Conservation (phyloP, 2,888 invertebrate species). For the Noctua fimbriata region DNA sequence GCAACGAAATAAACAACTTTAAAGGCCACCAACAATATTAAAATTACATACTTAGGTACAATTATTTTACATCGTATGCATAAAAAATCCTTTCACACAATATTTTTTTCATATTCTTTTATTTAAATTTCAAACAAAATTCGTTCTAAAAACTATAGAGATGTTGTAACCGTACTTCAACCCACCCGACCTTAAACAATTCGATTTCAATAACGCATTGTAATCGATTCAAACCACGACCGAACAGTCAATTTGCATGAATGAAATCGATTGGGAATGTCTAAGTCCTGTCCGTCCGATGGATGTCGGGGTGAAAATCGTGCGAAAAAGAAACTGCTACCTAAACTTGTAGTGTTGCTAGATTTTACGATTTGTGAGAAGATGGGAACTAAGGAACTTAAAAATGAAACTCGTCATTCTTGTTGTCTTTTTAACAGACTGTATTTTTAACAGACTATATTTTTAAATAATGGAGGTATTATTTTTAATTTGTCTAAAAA, state of each 20-base stretch:
- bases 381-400: neutral
- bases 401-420: neutral
- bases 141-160: conserved; percentile 24
- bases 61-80: neutral
- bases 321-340: conserved; percentile 53
- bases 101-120: conserved; percentile 4
- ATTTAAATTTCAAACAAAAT: conserved; percentile 30
- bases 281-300: conserved; percentile 53
- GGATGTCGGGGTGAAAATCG: conserved; percentile 39
- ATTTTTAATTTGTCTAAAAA: neutral
- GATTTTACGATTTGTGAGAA: neutral
- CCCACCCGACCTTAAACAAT: conserved; percentile 51
- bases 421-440: neutral
- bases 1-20: neutral
- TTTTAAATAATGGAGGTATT: neutral
- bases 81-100: conserved; percentile 2
- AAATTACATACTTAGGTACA: neutral
- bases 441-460: neutral
- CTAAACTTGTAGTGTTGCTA: conserved; percentile 35
- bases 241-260: conserved; percentile 58
- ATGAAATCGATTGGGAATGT: conserved; percentile 58
- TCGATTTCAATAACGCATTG: conserved; percentile 60
- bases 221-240: conserved; percentile 61
- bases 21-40: neutral
- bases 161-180: conserved; percentile 40